phyloP scores from a whole-genome alignment of 2,888 invertebrate genomes.

The Microchrysa polita region DNA sequence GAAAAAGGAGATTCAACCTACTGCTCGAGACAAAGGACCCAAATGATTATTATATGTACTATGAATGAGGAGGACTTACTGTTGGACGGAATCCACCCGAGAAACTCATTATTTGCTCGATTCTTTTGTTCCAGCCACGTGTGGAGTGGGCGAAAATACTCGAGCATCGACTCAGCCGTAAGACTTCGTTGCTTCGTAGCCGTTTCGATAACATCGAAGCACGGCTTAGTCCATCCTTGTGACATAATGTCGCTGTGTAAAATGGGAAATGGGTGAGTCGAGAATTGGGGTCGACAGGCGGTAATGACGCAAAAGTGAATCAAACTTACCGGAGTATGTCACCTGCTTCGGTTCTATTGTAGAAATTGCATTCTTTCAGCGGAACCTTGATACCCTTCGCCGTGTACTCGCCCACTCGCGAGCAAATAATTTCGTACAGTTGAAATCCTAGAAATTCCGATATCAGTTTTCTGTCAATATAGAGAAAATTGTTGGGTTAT shows the following conservation, averaged over 20 bases:
- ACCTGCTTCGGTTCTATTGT: constrained; percentile 79
- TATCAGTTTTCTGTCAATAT: constrained; percentile 69
- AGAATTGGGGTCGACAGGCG: background rate
- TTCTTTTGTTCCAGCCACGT: constrained; percentile 80
- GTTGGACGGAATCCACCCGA: constrained; percentile 69
- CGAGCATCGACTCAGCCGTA: constrained; percentile 78
- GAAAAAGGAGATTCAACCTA: background rate
- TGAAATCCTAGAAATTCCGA: constrained; percentile 82
- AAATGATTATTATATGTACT: too few relatives aligned
- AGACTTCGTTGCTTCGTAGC: constrained; percentile 80
- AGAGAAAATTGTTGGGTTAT: background rate
- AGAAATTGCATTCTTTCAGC: constrained; percentile 87
- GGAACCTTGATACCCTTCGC: constrained; percentile 74
- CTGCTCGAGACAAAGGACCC: background rate
- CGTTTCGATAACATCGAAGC: constrained; percentile 84
- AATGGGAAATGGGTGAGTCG: constrained; percentile 11
- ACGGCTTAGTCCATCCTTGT: constrained; percentile 77
- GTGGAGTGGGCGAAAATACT: constrained; percentile 82
- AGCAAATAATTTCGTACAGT: constrained; percentile 77
- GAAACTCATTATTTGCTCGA: constrained; percentile 69
- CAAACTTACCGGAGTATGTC: constrained; percentile 69
- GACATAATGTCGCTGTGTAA: constrained; percentile 72
- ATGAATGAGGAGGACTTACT: constrained; percentile 42
- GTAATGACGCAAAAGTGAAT: background rate
- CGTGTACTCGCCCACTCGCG: constrained; percentile 80